phyloP scores from a whole-genome alignment of 2,797 vertebrate species.

The Xiphophorus birchmanni region DNA sequence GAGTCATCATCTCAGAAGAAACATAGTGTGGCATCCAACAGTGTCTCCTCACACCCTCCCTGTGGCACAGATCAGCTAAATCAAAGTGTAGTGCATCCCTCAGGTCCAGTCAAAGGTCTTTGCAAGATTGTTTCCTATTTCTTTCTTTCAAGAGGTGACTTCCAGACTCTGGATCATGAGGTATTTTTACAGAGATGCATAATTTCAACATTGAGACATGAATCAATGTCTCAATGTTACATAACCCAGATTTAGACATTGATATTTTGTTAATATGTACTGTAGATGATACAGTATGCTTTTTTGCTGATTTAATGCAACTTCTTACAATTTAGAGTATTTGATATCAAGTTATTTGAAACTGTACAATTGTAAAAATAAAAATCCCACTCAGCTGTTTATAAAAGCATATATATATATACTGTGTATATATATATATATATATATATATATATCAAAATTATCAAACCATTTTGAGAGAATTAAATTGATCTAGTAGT shows the following conservation, averaged over 20 bases:
- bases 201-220: slow-evolving; percentile 1
- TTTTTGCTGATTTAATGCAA: not conserved
- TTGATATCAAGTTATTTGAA: not conserved
- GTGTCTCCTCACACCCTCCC: not conserved
- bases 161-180: not conserved
- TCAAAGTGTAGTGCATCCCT: not conserved
- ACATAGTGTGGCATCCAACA: not conserved
- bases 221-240: not conserved
- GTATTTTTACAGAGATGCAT: not conserved
- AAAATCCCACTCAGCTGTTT: not conserved
- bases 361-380: not conserved
- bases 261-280: too few species aligned
- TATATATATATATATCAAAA: not conserved
- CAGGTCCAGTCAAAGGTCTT: not conserved
- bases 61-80: not conserved
- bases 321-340: not conserved
- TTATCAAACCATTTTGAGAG: not conserved
- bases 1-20: not conserved
- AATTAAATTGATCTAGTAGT: not conserved
- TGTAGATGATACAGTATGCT: too few species aligned
- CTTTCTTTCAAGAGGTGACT: not conserved
- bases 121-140: not conserved
- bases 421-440: too few species aligned
- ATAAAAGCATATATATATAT: not conserved
- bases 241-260: not conserved